phyloP scores from a whole-genome alignment of 2,113 vertebrate species.

The Muntiacus reevesi region DNA sequence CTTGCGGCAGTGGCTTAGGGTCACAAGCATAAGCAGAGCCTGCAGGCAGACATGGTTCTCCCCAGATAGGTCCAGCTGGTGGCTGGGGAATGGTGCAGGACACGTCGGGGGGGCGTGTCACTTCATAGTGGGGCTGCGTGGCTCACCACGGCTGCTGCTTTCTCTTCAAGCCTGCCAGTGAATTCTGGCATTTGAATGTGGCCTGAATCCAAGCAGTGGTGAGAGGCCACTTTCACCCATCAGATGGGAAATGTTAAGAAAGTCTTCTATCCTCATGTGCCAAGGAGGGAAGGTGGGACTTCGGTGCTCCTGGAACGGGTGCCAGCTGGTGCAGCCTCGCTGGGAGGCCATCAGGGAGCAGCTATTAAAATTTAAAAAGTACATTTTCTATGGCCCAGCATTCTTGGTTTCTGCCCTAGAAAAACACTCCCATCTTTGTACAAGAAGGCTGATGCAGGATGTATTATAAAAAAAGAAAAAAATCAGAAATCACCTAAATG shows the following conservation, averaged over 20 bases:
- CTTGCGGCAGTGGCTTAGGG: neutral
- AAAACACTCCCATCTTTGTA: neutral
- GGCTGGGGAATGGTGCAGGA: neutral
- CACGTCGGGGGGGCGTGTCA: rapidly evolving
- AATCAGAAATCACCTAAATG: neutral
- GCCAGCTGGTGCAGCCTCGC: neutral
- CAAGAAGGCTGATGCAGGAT: neutral
- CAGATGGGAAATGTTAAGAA: rapidly evolving
- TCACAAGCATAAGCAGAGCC: neutral
- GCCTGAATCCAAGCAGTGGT: neutral
- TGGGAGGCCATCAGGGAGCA: neutral
- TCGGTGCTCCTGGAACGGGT: neutral
- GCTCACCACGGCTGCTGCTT: neutral
- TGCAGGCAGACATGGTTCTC: neutral
- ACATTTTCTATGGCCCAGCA: neutral
- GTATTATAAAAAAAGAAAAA: neutral
- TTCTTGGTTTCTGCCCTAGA: neutral
- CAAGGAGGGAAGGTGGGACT: neutral
- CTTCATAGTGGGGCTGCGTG: neutral
- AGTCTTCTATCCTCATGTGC: rapidly evolving
- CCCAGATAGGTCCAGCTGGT: neutral
- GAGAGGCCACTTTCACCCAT: neutral
- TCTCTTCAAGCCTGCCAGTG: neutral
- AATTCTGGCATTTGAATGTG: neutral
- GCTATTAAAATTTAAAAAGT: neutral